Conservation (phyloP, 2,797 vertebrate genomes). For the Gallirallus australis region DNA sequence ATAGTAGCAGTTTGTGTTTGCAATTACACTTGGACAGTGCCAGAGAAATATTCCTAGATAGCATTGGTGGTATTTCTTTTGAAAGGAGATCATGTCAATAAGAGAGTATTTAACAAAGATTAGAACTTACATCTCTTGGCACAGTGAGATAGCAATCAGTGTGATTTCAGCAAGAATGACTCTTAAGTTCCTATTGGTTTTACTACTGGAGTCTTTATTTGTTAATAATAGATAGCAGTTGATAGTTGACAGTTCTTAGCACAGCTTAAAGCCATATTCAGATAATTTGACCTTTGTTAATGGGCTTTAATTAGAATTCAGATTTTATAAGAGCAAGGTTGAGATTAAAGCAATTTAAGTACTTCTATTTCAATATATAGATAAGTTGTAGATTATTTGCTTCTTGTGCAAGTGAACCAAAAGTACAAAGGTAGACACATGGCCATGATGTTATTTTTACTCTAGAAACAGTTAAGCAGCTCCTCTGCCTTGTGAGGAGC, state of each 20-base stretch:
- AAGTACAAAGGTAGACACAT: neutral
- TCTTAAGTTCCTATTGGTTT: neutral
- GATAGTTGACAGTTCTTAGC: neutral
- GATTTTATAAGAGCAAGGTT: neutral
- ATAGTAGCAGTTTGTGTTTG: neutral
- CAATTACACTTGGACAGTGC: neutral
- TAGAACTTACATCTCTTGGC: neutral
- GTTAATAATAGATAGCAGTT: neutral
- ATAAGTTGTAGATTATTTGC: neutral
- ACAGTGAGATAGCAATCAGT: neutral
- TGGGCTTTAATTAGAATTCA: neutral
- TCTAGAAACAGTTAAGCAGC: neutral
- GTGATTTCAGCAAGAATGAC: conserved; percentile 28
- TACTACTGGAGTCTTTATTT: neutral
- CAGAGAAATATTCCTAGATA: neutral
- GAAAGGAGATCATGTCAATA: neutral
- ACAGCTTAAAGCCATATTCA: neutral
- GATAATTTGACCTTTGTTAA: conserved; percentile 15
- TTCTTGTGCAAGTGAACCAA: neutral
- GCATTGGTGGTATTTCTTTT: neutral
- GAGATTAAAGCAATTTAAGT: conserved; percentile 10
- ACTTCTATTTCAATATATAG: neutral
- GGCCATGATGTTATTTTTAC: neutral
- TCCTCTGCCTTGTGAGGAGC: neutral
- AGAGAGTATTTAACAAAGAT: conserved; percentile 30